phyloP scores from a whole-genome alignment of 1,140 invertebrate species.

The Colletes latitarsis region DNA sequence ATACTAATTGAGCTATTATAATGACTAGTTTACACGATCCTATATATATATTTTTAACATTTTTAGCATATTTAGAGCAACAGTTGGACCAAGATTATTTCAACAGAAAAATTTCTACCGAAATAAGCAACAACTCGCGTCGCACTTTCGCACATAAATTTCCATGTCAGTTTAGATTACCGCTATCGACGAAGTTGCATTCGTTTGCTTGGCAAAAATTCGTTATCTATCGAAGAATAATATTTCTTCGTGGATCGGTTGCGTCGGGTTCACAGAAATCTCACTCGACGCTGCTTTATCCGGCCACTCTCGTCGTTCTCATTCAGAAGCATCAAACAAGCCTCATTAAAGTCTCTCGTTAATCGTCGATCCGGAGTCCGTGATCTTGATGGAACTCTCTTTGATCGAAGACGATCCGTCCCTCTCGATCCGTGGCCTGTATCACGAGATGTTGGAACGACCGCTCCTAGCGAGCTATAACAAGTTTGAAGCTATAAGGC shows the following conservation, averaged over 20 bases:
- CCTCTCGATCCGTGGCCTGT: constrained; percentile 19
- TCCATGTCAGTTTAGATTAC: background rate
- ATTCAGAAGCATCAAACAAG: constrained; percentile 13
- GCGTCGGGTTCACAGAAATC: background rate
- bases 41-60: too few species aligned
- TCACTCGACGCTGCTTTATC: background rate
- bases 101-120: too few species aligned
- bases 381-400: constrained; percentile 58
- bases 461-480: constrained; percentile 33
- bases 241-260: background rate
- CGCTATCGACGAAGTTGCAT: background rate
- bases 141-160: too few species aligned
- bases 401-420: constrained; percentile 38
- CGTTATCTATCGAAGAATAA: background rate
- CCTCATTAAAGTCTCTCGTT: constrained; percentile 15
- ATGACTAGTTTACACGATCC: too few species aligned
- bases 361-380: constrained; percentile 29
- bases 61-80: too few species aligned
- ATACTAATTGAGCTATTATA: too few species aligned
- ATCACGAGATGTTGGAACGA: constrained; percentile 29
- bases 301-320: background rate
- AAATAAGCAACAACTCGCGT: too few species aligned
- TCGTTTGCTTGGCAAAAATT: background rate
- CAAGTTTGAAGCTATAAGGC: constrained; percentile 57
- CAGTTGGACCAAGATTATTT: too few species aligned